Evolutionary conservation across 2,888 invertebrate species (phyloP).

Genomic region (Clistopyga incitator): DNA sequence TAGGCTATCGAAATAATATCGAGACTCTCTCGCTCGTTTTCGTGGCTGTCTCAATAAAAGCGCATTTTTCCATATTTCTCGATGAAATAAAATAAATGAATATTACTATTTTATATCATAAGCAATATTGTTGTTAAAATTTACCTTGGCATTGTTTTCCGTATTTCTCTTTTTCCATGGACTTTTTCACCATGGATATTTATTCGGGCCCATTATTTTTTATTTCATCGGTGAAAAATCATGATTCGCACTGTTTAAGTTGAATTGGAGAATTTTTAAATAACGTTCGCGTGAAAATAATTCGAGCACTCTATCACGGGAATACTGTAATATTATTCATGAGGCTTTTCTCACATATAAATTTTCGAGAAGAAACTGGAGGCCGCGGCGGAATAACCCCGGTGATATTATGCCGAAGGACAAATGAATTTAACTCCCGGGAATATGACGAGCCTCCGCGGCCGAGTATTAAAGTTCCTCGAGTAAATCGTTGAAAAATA

Average conservation of each 20-base stretch:
- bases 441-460: neutral
- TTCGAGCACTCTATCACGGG: slow-evolving; percentile 64
- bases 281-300: slow-evolving; percentile 44
- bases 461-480: slow-evolving; percentile 27
- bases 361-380: slow-evolving; percentile 29
- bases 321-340: slow-evolving; percentile 70
- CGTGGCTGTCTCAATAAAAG: too few relatives aligned
- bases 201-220: neutral
- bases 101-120: too few relatives aligned
- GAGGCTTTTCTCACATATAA: slow-evolving; percentile 38
- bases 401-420: slow-evolving; percentile 40
- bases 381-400: slow-evolving; percentile 14
- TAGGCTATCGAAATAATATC: slow-evolving; percentile 28
- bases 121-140: too few relatives aligned
- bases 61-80: too few relatives aligned
- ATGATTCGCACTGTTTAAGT: slow-evolving; percentile 8
- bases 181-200: too few relatives aligned
- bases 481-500: slow-evolving; percentile 48
- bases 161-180: neutral
- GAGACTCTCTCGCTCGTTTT: too few relatives aligned
- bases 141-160: too few relatives aligned
- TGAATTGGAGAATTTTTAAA: slow-evolving; percentile 31
- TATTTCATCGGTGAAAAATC: slow-evolving; percentile 5
- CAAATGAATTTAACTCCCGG: slow-evolving; percentile 51
- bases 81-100: too few relatives aligned